These are phyloP conservation scores for Cydia fagiglandana DNA, from an alignment of 1,140 invertebrate species.

Conservation along the genomic window DNA sequence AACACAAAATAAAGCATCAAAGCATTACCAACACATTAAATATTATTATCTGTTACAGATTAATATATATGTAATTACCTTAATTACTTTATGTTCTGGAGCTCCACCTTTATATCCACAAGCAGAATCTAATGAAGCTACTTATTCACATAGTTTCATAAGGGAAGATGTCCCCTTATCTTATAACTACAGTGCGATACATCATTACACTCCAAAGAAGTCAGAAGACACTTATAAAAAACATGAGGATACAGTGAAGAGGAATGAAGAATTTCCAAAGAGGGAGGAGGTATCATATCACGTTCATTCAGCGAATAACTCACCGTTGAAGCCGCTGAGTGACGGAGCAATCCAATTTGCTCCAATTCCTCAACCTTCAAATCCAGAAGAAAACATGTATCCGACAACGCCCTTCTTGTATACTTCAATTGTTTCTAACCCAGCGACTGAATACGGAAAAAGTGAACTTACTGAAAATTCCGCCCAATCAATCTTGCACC, in stretches of 20 bases:
- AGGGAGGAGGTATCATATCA: neutral
- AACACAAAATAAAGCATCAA: conserved; percentile 1
- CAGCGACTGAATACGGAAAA: neutral
- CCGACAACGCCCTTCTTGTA: neutral
- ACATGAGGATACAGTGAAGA: neutral
- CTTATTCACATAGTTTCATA: conserved; percentile 5
- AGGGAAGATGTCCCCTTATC: conserved; percentile 27
- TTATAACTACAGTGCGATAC: conserved; percentile 23
- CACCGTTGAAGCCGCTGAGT: neutral
- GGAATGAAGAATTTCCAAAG: neutral
- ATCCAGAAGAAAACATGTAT: neutral
- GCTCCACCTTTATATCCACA: neutral
- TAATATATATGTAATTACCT: neutral
- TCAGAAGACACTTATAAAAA: neutral
- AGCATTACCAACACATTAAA: neutral
- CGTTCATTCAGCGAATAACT: neutral
- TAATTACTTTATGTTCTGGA: conserved; percentile 9
- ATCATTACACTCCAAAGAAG: conserved; percentile 1
- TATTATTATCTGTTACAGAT: neutral
- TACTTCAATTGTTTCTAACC: neutral
- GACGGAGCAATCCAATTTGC: neutral
- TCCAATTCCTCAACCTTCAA: neutral
- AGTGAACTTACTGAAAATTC: neutral
- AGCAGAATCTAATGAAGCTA: conserved; percentile 18
- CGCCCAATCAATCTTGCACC: neutral